These are phyloP conservation scores for Cotesia congregata DNA, from an alignment of 2,888 invertebrate species.

Conservation along the genomic window DNA sequence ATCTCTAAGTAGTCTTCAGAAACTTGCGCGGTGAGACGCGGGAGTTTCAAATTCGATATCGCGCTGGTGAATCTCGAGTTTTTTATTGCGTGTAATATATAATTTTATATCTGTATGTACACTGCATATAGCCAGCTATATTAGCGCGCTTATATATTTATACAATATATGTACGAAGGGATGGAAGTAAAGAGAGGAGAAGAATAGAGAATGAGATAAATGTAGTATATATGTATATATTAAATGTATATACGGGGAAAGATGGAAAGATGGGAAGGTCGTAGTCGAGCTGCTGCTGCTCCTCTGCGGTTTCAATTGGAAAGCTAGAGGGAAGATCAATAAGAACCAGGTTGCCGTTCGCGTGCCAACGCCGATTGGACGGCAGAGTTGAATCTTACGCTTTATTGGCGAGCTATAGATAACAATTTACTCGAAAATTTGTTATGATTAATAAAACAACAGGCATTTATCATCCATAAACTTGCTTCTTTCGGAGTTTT, in stretches of 20 bases:
- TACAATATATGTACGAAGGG: conserved; percentile 23
- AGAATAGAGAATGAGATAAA: conserved; percentile 5
- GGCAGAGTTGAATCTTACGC: conserved; percentile 23
- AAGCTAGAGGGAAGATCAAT: conserved; percentile 54
- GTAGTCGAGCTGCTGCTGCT: conserved; percentile 33
- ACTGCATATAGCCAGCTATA: not conserved
- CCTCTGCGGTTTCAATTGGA: conserved; percentile 32
- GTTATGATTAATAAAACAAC: not conserved
- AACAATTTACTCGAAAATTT: not conserved
- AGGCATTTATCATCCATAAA: not conserved
- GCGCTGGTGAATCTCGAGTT: not conserved
- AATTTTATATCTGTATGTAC: not conserved
- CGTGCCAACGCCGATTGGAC: conserved; percentile 48
- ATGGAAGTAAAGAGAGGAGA: conserved; percentile 8
- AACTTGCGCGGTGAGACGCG: not conserved
- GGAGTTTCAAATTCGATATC: not conserved
- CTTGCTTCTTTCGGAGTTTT: not conserved
- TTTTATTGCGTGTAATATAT: not conserved
- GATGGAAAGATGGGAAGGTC: conserved; percentile 53
- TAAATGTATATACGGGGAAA: not conserved
- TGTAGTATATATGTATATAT: not conserved
- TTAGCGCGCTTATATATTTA: conserved; percentile 19
- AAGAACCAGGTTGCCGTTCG: conserved; percentile 52
- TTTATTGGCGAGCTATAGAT: conserved; percentile 28
- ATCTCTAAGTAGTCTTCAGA: too few species aligned